Evolutionary conservation across 23 tunicate genomes (phyloP).

Genomic region (Styela plicata): DNA sequence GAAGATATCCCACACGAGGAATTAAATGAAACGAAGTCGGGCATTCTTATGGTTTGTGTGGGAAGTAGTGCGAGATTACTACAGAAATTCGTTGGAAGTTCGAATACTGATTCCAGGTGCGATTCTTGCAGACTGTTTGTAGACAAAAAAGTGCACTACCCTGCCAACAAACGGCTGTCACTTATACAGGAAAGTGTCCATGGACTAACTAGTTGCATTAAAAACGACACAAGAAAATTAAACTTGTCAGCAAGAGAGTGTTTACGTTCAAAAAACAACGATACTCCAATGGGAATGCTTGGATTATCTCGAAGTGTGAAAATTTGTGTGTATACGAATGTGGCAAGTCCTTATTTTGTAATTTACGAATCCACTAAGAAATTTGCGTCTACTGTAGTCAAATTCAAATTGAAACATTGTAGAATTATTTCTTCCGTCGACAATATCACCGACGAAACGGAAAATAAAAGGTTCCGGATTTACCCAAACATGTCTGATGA

Average conservation of each 20-base stretch:
- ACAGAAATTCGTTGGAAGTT: background rate
- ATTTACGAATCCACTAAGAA: slow-evolving; percentile 67
- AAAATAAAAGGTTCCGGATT: slow-evolving; percentile 32
- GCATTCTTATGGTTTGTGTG: background rate
- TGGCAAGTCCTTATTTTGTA: slow-evolving; percentile 58
- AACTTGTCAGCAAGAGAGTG: background rate
- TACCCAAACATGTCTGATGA: slow-evolving; percentile 47
- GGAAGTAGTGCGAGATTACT: slow-evolving; percentile 18
- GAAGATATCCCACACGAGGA: background rate
- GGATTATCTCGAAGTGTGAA: slow-evolving; percentile 40
- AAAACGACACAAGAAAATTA: background rate
- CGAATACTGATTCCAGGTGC: background rate
- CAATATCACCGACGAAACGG: slow-evolving; percentile 3
- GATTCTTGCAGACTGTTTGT: background rate
- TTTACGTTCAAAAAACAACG: background rate
- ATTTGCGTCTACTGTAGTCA: slow-evolving; percentile 63
- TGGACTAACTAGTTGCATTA: background rate
- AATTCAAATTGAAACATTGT: slow-evolving; percentile 41
- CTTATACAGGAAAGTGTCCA: background rate
- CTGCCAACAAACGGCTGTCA: background rate
- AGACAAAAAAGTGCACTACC: background rate
- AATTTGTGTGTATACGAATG: slow-evolving; percentile 74
- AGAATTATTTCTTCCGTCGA: background rate
- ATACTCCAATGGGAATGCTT: background rate
- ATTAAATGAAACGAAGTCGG: slow-evolving; percentile 13